phyloP scores from a whole-genome alignment of 2,888 invertebrate species.

The Strigamia transsilvanica region DNA sequence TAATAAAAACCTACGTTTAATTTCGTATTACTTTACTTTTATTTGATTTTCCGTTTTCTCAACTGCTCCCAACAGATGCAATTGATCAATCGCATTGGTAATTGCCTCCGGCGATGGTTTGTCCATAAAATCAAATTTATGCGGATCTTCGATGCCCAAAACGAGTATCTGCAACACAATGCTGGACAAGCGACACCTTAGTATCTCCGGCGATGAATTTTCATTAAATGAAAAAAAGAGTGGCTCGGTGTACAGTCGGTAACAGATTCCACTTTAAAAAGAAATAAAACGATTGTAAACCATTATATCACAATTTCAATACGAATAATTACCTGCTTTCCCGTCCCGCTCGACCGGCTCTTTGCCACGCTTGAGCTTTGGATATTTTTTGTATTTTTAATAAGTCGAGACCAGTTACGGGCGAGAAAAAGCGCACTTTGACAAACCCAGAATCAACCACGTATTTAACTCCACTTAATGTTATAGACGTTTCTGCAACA shows the following conservation, averaged over 20 bases:
- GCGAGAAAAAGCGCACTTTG: constrained; percentile 75
- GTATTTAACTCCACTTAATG: constrained; percentile 79
- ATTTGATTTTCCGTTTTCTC: constrained; percentile 62
- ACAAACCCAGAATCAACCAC: constrained; percentile 93
- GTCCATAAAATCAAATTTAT: constrained; percentile 89
- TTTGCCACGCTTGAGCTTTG: constrained; percentile 91
- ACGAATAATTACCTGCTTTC: constrained; percentile 66
- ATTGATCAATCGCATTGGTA: constrained; percentile 65
- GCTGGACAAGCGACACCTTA: constrained; percentile 75
- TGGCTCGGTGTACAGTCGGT: constrained; percentile 81
- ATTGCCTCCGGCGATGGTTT: constrained; percentile 76
- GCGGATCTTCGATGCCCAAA: constrained; percentile 78
- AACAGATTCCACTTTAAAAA: constrained; percentile 78
- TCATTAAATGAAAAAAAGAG: constrained; percentile 77
- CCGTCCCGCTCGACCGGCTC: constrained; percentile 90
- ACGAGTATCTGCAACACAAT: constrained; percentile 85
- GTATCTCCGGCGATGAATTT: constrained; percentile 87
- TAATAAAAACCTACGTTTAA: not conserved
- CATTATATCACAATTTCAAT: not conserved
- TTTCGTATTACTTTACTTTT: constrained; percentile 52
- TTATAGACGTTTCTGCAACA: constrained; percentile 72
- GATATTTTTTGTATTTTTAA: constrained; percentile 83
- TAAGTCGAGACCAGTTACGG: constrained; percentile 75
- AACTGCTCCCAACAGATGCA: constrained; percentile 72
- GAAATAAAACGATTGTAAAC: not conserved